Base-by-base conservation (phyloP, 1,140 invertebrate species). In the Holcopasites calliopsidis region DNA sequence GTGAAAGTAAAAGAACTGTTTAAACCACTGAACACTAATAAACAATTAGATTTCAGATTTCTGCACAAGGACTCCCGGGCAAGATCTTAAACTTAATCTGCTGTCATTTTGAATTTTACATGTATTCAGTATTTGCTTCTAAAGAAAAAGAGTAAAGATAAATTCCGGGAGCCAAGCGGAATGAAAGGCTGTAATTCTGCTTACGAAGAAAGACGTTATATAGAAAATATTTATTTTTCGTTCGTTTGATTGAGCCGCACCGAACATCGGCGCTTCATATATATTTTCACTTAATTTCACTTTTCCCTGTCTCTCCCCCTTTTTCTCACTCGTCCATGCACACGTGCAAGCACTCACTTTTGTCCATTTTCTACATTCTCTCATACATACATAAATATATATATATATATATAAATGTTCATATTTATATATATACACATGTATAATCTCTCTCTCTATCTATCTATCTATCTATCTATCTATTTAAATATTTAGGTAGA, bases 151-250 rank as follows among this genome's bases (percentile, higher is more conserved):
- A n/a, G 5, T 50, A 58, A 68, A 38, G 26, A 49, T 18, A 52
- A 50, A 13, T 69, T 58, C 54, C 54, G 64, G 64, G 77, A 79
- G 70, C 55, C 66, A 72, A 85, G 86, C 84, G 79, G 80, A 88
- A 89, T 88, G 88, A 91, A 70, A 89, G 87, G 82, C 88, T 82
- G 84, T 80, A 71, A 80, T 88, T 87, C 65, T 71, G 83, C 86
- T 89, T 85, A 83, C 83, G 80, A 74, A 66, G 49, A 88, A 87
- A 90, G 85, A 89, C 83, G 85, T 68, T 80, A 86, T 88, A 85
- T 89, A 90, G 86, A 91, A 91, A 92, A 91, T 90, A 91, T 91
- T 92, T 92, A 91, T 90, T 79, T 80, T 87, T 78, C 50, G 77
- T 77, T 85, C 65, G 72, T 85, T 85, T 80, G 76, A 83, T 85